These are phyloP conservation scores for Forficula auricularia DNA, from an alignment of 1,140 invertebrate genomes.

Conservation along the genomic window DNA sequence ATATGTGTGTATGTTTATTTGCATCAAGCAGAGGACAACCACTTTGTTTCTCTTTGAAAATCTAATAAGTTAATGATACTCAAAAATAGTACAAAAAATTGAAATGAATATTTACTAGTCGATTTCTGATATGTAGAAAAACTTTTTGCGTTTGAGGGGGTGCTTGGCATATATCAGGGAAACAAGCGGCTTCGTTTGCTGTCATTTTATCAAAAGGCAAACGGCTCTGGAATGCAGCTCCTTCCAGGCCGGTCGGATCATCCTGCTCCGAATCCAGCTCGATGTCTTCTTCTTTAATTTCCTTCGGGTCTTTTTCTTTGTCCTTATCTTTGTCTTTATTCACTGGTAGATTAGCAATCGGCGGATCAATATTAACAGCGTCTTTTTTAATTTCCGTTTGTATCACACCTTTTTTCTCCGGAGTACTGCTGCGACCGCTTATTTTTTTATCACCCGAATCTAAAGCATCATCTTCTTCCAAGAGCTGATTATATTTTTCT, in stretches of 20 bases:
- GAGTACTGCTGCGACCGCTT: conserved; percentile 17
- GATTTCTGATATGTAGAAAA: conserved; percentile 83
- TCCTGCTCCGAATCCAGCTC: conserved; percentile 28
- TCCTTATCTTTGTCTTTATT: not conserved
- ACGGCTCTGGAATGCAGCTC: conserved; percentile 81
- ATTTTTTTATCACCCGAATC: conserved; percentile 46
- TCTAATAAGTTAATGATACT: too few species aligned
- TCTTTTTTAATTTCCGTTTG: not conserved
- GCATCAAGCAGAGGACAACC: too few species aligned
- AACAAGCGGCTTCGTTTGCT: conserved; percentile 79
- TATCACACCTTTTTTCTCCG: conserved; percentile 5
- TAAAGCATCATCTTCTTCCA: conserved; percentile 41
- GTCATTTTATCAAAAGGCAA: conserved; percentile 91
- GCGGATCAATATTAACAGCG: not conserved
- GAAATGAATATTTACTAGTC: conserved; percentile 60
- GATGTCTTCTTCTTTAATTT: conserved; percentile 21
- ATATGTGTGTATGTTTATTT: too few species aligned
- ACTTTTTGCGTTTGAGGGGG: conserved; percentile 71
- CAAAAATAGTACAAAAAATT: too few species aligned
- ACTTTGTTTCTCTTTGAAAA: too few species aligned
- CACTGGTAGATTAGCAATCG: not conserved
- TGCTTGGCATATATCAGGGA: conserved; percentile 71
- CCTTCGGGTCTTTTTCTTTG: conserved; percentile 1
- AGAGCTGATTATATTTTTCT: conserved; percentile 38
- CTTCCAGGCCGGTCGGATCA: conserved; percentile 49